Evolutionary conservation across 2,113 vertebrate genomes (phyloP).

Genomic region (Pontoporia blainvillei): DNA sequence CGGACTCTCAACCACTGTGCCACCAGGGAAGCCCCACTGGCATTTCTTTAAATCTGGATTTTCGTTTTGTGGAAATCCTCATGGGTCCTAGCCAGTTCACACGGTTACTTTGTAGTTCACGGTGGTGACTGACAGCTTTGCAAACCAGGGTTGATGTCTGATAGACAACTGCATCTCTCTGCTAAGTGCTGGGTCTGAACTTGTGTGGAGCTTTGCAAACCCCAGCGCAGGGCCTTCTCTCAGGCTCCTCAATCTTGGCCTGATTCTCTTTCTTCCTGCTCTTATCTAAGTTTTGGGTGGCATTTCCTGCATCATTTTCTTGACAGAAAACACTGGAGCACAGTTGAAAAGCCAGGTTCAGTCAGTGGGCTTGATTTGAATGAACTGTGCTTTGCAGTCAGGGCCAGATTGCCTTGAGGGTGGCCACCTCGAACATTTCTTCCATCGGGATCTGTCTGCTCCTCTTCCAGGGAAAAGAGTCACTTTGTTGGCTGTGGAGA

Average conservation of each 20-base stretch:
- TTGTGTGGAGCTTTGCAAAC: not conserved
- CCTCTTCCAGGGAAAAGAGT: not conserved
- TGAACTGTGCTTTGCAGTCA: not conserved
- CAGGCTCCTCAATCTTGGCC: not conserved
- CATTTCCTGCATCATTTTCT: not conserved
- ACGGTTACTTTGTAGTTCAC: constrained; percentile 65
- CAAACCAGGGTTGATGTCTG: constrained; percentile 70
- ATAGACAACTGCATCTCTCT: constrained; percentile 62
- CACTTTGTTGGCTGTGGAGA: not conserved
- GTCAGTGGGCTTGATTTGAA: not conserved
- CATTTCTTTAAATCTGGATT: constrained; percentile 68
- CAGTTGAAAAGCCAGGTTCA: not conserved
- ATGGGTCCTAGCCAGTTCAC: constrained; percentile 70
- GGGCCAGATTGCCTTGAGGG: not conserved
- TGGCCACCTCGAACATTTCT: not conserved
- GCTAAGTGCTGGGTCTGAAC: constrained; percentile 22
- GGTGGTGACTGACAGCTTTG: constrained; percentile 66
- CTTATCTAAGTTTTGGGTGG: not conserved
- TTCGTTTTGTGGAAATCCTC: constrained; percentile 72
- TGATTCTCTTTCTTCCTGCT: not conserved
- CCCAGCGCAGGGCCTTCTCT: accelerated
- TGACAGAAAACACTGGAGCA: not conserved
- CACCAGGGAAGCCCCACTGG: not conserved
- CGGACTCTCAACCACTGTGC: too few relatives aligned
- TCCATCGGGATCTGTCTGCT: not conserved